Percentiles rank a stretch among this genome's conserved stretches.
These are phyloP conservation scores for Amphipoea lucens DNA, from an alignment of 2,888 invertebrate species.

Conservation along the genomic window DNA sequence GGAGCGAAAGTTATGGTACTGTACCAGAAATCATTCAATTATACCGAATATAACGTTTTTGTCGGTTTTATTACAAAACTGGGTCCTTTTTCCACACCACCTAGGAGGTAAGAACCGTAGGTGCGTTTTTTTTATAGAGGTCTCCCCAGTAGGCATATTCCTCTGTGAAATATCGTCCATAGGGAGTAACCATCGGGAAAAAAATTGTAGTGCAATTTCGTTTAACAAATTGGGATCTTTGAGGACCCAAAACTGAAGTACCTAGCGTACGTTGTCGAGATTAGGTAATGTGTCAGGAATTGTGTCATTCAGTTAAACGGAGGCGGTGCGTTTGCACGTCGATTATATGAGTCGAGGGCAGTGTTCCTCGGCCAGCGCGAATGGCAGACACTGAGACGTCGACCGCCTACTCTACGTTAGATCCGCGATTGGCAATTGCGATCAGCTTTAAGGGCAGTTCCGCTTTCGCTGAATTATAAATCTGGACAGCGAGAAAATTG, in stretches of 20 bases:
- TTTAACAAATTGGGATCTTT: slow-evolving; percentile 65
- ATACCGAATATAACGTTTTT: slow-evolving; percentile 12
- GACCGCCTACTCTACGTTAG: slow-evolving; percentile 73
- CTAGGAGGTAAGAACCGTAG: slow-evolving; percentile 86
- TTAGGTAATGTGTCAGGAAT: slow-evolving; percentile 88
- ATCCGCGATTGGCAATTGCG: slow-evolving; percentile 58
- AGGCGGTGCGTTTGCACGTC: slow-evolving; percentile 85
- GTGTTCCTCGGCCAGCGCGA: slow-evolving; percentile 77
- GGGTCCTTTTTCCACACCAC: slow-evolving; percentile 89
- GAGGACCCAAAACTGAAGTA: slow-evolving; percentile 76
- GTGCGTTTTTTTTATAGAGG: slow-evolving; percentile 90
- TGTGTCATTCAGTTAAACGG: slow-evolving; percentile 87
- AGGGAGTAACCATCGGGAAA: slow-evolving; percentile 53
- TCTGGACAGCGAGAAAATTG: slow-evolving; percentile 51
- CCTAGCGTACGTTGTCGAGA: slow-evolving; percentile 79
- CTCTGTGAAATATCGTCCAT: slow-evolving; percentile 71
- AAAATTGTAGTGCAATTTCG: slow-evolving; percentile 56
- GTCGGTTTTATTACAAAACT: slow-evolving; percentile 15
- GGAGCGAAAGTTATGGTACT: slow-evolving; percentile 62
- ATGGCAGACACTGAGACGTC: slow-evolving; percentile 80
- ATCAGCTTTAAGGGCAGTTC: slow-evolving; percentile 52
- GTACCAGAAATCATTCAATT: slow-evolving; percentile 56
- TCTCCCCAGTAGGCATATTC: slow-evolving; percentile 89
- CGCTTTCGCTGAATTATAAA: slow-evolving; percentile 42
- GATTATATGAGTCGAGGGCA: slow-evolving; percentile 83